Conservation (phyloP, 2,797 vertebrate genomes). For the Artibeus jamaicensis region DNA sequence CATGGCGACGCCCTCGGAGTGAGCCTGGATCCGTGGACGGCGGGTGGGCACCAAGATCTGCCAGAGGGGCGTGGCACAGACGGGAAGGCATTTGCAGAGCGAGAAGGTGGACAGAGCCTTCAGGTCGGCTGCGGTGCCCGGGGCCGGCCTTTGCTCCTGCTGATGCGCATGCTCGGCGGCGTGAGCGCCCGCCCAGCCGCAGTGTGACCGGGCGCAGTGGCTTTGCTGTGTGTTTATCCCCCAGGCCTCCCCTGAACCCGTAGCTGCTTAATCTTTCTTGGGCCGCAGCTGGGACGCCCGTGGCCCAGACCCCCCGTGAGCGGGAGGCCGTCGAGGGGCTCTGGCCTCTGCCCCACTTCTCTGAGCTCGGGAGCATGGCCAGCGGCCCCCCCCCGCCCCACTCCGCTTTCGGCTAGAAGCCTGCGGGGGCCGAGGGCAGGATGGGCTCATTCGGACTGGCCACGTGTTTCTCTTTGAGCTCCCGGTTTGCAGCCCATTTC, state of each 20-base stretch:
- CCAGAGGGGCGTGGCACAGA: fast-evolving
- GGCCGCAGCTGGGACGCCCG: fast-evolving
- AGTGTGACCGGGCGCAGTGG: fast-evolving
- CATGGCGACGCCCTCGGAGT: fast-evolving
- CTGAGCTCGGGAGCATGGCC: no score
- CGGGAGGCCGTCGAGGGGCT: fast-evolving
- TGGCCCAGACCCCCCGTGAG: fast-evolving
- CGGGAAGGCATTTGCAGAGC: fast-evolving
- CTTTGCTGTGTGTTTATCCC: fast-evolving
- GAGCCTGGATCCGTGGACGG: not conserved
- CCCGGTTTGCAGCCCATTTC: not conserved
- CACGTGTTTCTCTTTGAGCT: no score
- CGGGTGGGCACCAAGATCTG: fast-evolving
- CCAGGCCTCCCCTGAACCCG: fast-evolving
- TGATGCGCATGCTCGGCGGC: fast-evolving
- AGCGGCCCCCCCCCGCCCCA: no score
- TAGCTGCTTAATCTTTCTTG: fast-evolving
- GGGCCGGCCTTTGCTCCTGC: fast-evolving
- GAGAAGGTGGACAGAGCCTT: not conserved
- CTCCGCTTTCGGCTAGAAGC: no score
- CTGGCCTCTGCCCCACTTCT: fast-evolving
- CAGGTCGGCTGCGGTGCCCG: fast-evolving
- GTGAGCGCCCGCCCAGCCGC: fast-evolving
- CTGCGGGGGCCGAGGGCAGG: not conserved
- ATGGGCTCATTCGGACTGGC: no score